Evolutionary conservation across 2,888 invertebrate species (phyloP), one percentile per base, ranked within the genome.

Genomic region (Polymixis lichenea): DNA sequence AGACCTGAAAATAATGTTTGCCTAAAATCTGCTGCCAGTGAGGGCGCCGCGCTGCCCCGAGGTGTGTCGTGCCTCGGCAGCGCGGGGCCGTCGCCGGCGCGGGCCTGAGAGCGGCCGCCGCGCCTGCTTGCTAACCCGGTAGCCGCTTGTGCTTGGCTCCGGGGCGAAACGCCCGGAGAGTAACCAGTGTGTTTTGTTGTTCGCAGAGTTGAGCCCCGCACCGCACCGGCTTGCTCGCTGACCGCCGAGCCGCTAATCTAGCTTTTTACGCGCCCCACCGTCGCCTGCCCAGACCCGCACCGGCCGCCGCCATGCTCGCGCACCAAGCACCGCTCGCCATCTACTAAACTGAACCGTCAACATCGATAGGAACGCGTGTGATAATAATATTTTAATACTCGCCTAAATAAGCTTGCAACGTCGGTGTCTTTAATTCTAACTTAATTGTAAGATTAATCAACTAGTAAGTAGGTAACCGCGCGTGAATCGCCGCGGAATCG

Each of bases 121-220:
- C 93, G 93, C 92, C 86, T 88, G 96, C 96, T 95, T 95, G 93
- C 94, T 96, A 96, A 96, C 95, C 96, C 95, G 95, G 95, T 94
- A 96, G 96, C 95, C 95, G 96, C 96, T 96, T 96, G 91, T 90
- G 96, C 96, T 96, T 96, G 96, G 95, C 96, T 95, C 95, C 95
- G 95, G 95, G 95, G 93, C 93, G 87, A 84, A 89, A 90, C 88
- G 93, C 94, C 95, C 95, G 95, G 95, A 95, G 95, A 96, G 92
- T 96, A 96, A 96, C 96, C 94, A 93, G 94, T 96, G 95, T 96
- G 95, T 96, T 96, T 97, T 96, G 95, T 97, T 97, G 96, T 97
- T 96, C 96, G 95, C 97, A 97, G 96, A 97, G 94, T 96, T 96
- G 96, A 95, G 95, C 94, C 95, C 96, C 95, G 95, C 96, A 96